Evolutionary conservation across 2,888 invertebrate species (phyloP), one percentile per base, ranked within the genome.

Genomic region (Linyphia triangularis): DNA sequence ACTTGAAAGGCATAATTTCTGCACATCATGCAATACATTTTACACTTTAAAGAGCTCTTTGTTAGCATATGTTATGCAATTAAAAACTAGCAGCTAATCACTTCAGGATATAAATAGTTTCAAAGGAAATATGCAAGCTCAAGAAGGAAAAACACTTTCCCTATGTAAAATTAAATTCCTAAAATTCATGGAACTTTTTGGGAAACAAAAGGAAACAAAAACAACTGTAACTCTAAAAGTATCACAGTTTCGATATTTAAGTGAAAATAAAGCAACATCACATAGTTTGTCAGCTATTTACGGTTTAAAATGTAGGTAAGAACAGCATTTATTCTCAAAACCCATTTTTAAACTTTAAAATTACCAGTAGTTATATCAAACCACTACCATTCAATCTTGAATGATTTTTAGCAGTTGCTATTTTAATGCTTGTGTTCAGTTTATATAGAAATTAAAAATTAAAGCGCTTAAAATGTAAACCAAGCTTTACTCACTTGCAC

Each of bases 191-290:
- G 78, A 67, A 79, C 30, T 5, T 16, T 72, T 22, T 61, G 59
- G 24, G 30, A 82, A 72, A 70, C 19, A 40, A 69, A 77, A 16
- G 37, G 37, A 72, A 75, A 73, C 57, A 83, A n/a, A 65, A 67
- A 73, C 24, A 88, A 88, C 73, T 81, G 81, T 65, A 85, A 72
- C 67, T 75, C 75, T 81, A 81, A 81, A 85, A 82, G 86, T 88
- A 88, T 88, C 86, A 88, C 86, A 88, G 86, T 88, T 88, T 59
- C 65, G 81, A 82, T 72, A 82, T 88, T 83, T 75, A 73, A 82
- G 73, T 43, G 24, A 33, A 63, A 85, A 85, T 75, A 75, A 81
- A 88, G 69, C 73, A 86, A 86, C 78, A 84, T 65, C 75, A 85
- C 85, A 79, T 33, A 51, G 40, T 65, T 57, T 86, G 37, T 59